Conservation (phyloP, 2,797 vertebrate genomes). For the Lophotriccus pileatus region DNA sequence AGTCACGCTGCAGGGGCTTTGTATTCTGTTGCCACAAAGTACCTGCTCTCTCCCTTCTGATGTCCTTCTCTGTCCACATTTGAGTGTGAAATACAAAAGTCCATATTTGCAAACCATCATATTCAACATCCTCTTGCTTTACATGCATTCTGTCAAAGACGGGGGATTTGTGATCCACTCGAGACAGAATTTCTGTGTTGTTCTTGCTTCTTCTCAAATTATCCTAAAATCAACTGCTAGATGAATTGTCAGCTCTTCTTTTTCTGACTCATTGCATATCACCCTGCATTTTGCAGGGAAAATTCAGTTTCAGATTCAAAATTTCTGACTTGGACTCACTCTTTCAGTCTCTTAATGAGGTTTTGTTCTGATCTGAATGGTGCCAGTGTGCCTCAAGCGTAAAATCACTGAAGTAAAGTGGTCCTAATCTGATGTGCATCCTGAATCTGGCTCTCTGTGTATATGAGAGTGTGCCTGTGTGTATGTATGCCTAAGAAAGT, state of each 20-base stretch:
- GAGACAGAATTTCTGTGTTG: not conserved
- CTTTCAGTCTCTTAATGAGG: not conserved
- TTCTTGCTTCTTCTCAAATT: not conserved
- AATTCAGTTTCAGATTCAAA: not conserved
- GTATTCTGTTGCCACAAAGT: not conserved
- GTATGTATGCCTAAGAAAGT: not conserved
- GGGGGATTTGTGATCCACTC: not conserved
- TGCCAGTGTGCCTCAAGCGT: not conserved
- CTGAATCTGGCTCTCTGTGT: fast-evolving
- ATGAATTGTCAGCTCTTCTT: not conserved
- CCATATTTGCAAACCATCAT: not conserved
- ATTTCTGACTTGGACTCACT: not conserved
- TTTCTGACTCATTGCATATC: not conserved
- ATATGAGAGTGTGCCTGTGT: not conserved
- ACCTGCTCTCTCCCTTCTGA: not conserved
- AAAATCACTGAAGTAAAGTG: not conserved
- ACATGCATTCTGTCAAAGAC: not conserved
- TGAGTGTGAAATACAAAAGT: not conserved
- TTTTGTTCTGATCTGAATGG: not conserved
- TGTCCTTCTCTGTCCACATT: not conserved
- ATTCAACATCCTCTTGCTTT: not conserved
- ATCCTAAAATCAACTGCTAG: not conserved
- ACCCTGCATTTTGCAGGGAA: not conserved
- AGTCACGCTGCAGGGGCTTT: not conserved
- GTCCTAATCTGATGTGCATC: not conserved